Conservation (phyloP, 1,140 invertebrate genomes). For the Aphelenchoides besseyi region DNA sequence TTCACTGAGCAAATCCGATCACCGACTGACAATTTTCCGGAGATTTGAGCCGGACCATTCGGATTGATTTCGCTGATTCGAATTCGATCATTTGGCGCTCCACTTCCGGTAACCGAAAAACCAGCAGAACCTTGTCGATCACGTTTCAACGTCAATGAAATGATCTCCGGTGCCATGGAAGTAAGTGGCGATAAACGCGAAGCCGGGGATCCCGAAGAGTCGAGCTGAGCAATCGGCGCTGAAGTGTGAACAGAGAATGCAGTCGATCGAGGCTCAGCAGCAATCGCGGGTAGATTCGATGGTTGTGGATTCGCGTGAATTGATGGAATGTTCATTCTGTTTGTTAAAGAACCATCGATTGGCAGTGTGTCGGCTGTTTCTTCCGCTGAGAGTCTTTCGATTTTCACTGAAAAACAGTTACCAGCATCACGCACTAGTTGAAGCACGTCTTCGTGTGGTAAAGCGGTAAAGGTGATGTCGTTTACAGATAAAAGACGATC, state of each 20-base stretch:
- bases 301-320: too few species aligned
- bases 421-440: slow-evolving; percentile 37
- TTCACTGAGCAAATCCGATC: slow-evolving; percentile 91
- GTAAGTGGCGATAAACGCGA: slow-evolving; percentile 3
- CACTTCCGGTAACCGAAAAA: slow-evolving; percentile 66
- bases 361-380: neutral
- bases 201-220: neutral
- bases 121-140: slow-evolving; percentile 25
- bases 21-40: slow-evolving; percentile 84
- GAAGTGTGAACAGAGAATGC: neutral
- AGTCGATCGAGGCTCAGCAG: too few species aligned
- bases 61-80: slow-evolving; percentile 88
- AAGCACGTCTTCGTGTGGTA: slow-evolving; percentile 41
- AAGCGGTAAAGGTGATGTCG: slow-evolving; percentile 25
- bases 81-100: slow-evolving; percentile 20
- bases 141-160: slow-evolving; percentile 22
- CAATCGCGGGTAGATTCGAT: too few species aligned
- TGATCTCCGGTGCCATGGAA: slow-evolving; percentile 9
- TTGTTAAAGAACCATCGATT: too few species aligned
- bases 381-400: slow-evolving; percentile 29
- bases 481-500: slow-evolving; percentile 61
- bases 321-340: too few species aligned
- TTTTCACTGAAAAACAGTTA: slow-evolving; percentile 27
- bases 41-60: slow-evolving; percentile 83
- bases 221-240: neutral